A percentile compares a stretch with the other conserved stretches of the same genome.
Evolutionary conservation across 2,113 vertebrate species (phyloP).

Genomic region (Sminthopsis crassicaudata): DNA sequence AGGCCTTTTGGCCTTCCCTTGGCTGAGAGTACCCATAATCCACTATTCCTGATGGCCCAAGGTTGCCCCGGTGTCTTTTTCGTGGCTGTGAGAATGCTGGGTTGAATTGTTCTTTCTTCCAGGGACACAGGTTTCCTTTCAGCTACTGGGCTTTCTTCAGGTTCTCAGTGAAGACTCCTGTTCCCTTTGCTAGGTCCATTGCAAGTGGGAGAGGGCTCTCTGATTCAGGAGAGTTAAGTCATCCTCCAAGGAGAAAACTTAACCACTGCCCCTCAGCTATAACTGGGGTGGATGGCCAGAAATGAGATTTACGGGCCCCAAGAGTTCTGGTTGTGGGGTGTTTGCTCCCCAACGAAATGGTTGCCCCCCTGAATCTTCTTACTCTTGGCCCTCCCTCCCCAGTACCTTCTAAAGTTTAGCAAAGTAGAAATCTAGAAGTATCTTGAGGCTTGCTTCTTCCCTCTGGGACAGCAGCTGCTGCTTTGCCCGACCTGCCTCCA

Average conservation of each 20-base stretch:
- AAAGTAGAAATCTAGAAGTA: too few relatives aligned
- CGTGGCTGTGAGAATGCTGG: neutral
- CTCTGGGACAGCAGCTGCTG: too few relatives aligned
- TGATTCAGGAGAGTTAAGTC: neutral
- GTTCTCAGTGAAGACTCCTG: neutral
- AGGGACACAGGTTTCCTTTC: neutral
- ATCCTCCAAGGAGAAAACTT: neutral
- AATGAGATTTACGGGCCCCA: too few relatives aligned
- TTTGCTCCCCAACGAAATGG: too few relatives aligned
- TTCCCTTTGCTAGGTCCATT: neutral
- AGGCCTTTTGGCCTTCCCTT: neutral
- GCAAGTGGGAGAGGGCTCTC: neutral
- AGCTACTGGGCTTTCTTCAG: neutral
- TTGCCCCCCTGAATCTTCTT: too few relatives aligned
- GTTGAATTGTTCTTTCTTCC: neutral
- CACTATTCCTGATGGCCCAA: neutral
- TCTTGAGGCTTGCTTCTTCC: too few relatives aligned
- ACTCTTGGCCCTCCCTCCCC: too few relatives aligned
- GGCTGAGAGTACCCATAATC: neutral
- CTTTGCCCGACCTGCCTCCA: too few relatives aligned
- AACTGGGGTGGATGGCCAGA: too few relatives aligned
- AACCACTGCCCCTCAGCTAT: neutral
- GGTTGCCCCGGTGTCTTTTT: neutral
- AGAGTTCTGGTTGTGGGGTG: too few relatives aligned
- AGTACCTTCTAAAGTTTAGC: too few relatives aligned